phyloP scores from a whole-genome alignment of 30 jellyfish, hydroid and myxozoan genomes.

The Calvadosia cruxmelitensis region DNA sequence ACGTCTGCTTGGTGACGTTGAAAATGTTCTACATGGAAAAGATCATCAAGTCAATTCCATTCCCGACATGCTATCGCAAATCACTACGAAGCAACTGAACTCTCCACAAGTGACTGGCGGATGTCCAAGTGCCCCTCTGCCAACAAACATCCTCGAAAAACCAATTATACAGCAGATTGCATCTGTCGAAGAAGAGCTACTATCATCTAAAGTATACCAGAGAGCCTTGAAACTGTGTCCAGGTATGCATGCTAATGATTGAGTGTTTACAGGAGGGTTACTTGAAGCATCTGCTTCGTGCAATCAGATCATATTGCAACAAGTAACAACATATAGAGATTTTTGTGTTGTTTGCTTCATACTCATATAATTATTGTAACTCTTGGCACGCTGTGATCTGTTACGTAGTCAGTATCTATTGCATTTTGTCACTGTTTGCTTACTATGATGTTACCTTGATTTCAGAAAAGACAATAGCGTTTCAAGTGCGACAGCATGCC shows the following conservation, averaged over 20 bases:
- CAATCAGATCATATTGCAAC: too few relatives aligned
- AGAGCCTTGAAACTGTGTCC: background rate
- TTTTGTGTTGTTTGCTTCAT: too few relatives aligned
- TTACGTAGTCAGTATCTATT: too few relatives aligned
- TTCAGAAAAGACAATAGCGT: background rate
- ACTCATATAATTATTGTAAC: too few relatives aligned
- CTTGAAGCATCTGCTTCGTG: too few relatives aligned
- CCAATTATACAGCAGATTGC: background rate
- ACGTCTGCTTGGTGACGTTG: background rate
- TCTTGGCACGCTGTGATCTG: too few relatives aligned
- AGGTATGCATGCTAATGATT: too few relatives aligned
- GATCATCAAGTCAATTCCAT: background rate
- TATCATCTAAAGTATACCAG: background rate
- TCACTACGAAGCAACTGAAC: background rate
- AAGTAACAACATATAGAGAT: too few relatives aligned
- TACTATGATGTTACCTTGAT: too few relatives aligned
- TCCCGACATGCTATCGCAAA: background rate
- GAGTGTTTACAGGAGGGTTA: too few relatives aligned
- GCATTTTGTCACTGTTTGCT: too few relatives aligned
- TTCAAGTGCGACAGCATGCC: conserved; percentile 57
- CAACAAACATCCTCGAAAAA: background rate
- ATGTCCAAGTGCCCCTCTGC: background rate
- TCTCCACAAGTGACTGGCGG: background rate
- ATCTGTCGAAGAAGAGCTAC: background rate
- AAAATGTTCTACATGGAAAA: background rate